These are phyloP conservation scores for Pygocentrus nattereri DNA, from an alignment of 2,797 vertebrate species.

Conservation along the genomic window DNA sequence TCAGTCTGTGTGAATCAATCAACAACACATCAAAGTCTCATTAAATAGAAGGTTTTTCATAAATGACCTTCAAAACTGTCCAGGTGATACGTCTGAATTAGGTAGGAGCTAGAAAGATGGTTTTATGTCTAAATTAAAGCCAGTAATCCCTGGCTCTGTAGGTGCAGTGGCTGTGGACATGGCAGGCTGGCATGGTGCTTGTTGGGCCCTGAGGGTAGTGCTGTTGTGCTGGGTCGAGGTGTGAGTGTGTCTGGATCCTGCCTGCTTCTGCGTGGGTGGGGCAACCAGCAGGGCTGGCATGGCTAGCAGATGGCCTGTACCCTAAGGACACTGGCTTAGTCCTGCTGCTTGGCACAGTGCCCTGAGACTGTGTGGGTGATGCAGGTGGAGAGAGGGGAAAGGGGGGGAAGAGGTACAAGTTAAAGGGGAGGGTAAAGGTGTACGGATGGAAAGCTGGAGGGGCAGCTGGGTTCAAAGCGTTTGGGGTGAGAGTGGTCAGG, in stretches of 20 bases:
- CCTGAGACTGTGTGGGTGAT: constrained; percentile 45
- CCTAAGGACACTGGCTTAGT: constrained; percentile 63
- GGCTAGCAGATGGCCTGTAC: constrained; percentile 78
- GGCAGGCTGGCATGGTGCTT: constrained; percentile 76
- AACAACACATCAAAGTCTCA: too few species aligned
- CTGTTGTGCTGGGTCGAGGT: constrained; percentile 74
- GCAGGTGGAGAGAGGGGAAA: constrained; percentile 38
- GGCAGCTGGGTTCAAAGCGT: constrained; percentile 55
- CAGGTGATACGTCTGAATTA: background rate
- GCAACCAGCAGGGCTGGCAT: constrained; percentile 51
- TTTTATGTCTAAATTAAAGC: constrained; percentile 56
- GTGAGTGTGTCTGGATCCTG: constrained; percentile 75
- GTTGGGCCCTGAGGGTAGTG: constrained; percentile 70
- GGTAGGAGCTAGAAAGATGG: background rate
- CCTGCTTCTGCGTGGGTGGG: constrained; percentile 46
- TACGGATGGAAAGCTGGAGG: too few species aligned
- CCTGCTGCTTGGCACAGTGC: constrained; percentile 55
- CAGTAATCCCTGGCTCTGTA: constrained; percentile 46
- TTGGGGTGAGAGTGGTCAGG: constrained; percentile 5
- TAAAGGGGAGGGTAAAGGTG: constrained; percentile 8
- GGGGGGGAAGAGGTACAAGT: background rate
- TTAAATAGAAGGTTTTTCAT: constrained; percentile 1
- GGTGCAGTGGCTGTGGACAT: constrained; percentile 61
- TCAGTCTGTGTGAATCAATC: constrained; percentile 1
- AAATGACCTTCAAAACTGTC: background rate